Evolutionary conservation across 1,140 invertebrate species (phyloP), one percentile per base, ranked within the genome.

Genomic region (Ectropis grisescens): DNA sequence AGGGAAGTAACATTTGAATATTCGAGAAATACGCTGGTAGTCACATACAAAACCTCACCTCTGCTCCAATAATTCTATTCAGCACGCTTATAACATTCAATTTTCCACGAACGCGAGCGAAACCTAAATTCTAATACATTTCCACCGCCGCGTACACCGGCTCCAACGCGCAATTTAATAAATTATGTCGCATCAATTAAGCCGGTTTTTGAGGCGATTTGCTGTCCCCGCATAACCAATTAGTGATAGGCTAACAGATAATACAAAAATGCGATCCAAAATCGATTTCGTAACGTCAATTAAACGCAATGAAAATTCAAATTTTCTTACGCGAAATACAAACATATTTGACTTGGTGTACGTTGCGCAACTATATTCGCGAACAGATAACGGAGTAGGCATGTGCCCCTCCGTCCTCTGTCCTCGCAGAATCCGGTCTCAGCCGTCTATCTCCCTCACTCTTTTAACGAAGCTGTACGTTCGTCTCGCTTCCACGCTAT

Each of bases 351-450:
- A 45, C 48, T 56, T 29, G 44, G 13, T 71, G 72, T 78, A 75
- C 68, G 32, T 80, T 76, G 64, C 70, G 66, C 62, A 78, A 80
- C 46, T 55, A 76, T 78, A 74, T 78, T 80, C 75, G 75, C 75
- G 64, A 80, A 80, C 65, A 75, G 71, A 76, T 76, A 74, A 66
- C 58, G 44, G 53, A 65, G 55, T 72, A 70, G 60, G 41, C 47
- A 59, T 43, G 37, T 56, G 60, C 68, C 71, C 71, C 71, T 69
- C 75, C 67, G 58, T 69, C 58, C 60, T 69, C 67, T 23, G 36
- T 37, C 32, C 44, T 78, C 61, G 58, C 60, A 67, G 59, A 79
- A 62, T 68, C 61, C 58, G 59, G 52, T 70, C 51, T 48, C 12
- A 13, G 24, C 16, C 19, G 29, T 48, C 36, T 38, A 8, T 75